Conservation (phyloP, 2,797 vertebrate genomes). For the Crypturellus tataupa region DNA sequence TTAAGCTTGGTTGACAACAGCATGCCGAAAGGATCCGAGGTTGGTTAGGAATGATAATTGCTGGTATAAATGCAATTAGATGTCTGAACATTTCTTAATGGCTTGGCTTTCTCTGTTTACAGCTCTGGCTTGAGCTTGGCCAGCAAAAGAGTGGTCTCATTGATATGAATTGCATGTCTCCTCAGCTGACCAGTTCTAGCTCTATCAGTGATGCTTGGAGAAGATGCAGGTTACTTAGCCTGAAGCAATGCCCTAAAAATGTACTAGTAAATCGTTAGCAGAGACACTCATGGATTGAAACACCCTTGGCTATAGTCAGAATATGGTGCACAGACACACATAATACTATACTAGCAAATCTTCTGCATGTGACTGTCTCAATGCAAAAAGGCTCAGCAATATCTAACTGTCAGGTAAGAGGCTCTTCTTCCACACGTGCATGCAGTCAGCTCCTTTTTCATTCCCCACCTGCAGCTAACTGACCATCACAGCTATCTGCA, state of each 20-base stretch:
- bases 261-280: not conserved
- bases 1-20: not conserved
- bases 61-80: not conserved
- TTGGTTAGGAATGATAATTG: not conserved
- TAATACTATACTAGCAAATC: not conserved
- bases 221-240: not conserved
- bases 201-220: not conserved
- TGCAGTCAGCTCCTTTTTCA: not conserved
- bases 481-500: not conserved
- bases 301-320: not conserved
- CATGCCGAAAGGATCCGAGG: not conserved
- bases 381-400: not conserved
- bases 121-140: not conserved
- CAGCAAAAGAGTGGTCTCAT: not conserved
- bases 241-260: not conserved
- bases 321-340: fast-evolving
- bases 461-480: not conserved
- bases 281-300: not conserved
- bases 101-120: not conserved
- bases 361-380: not conserved
- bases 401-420: not conserved
- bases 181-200: not conserved
- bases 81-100: not conserved
- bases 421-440: not conserved
- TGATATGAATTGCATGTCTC: not conserved